Evolutionary conservation across 92 coral and sea anemone genomes (phyloP).

Genomic region (Phenganax subtilis): DNA sequence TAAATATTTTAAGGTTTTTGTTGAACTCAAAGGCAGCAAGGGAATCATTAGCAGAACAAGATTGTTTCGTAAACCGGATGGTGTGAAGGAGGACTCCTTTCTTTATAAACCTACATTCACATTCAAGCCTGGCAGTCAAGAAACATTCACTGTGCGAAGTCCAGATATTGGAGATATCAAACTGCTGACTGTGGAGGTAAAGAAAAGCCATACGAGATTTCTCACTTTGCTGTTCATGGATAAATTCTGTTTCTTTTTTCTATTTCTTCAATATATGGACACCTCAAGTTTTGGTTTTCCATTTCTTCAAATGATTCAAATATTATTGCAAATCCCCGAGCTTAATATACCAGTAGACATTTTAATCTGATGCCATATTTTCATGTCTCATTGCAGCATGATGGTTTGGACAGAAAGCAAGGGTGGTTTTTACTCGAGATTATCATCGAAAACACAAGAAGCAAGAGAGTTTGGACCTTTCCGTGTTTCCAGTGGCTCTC

Average conservation of each 20-base stretch:
- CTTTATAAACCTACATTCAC: constrained; percentile 79
- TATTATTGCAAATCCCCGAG: no score
- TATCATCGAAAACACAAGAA: constrained; percentile 59
- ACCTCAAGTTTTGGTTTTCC: no score
- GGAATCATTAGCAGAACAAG: constrained; percentile 76
- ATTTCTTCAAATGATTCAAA: no score
- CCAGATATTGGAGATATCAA: constrained; percentile 89
- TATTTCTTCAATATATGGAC: no score
- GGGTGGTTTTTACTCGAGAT: constrained; percentile 93
- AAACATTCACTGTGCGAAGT: constrained; percentile 69
- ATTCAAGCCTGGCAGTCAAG: constrained; percentile 76
- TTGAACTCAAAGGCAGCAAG: constrained; percentile 73
- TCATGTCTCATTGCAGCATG: constrained; percentile 54
- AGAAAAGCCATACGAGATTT: not conserved
- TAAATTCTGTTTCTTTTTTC: no score
- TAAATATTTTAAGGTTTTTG: constrained; percentile 58
- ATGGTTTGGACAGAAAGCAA: constrained; percentile 85
- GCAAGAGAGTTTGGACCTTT: constrained; percentile 69
- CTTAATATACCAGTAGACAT: no score
- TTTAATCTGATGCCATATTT: no score
- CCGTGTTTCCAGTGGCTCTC: constrained; percentile 96
- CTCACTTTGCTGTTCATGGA: no score
- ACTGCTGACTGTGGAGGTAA: constrained; percentile 80
- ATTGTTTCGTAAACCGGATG: constrained; percentile 70
- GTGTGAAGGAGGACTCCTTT: constrained; percentile 70